These are phyloP conservation scores for Peromyscus eremicus DNA, from an alignment of 2,797 vertebrate genomes.

Conservation along the genomic window DNA sequence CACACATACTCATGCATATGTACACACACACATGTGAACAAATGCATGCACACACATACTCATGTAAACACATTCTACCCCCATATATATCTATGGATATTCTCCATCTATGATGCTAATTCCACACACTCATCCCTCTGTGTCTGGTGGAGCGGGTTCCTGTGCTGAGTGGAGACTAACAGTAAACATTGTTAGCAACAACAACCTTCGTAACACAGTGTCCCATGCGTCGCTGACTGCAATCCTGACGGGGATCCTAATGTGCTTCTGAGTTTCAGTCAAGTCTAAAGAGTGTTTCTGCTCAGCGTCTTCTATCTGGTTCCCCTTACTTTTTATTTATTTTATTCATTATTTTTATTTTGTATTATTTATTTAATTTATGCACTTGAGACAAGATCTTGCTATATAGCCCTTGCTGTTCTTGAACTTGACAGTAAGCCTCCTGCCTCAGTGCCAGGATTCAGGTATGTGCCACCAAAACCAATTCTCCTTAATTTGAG, in stretches of 20 bases:
- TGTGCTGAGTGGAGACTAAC: constrained; percentile 78
- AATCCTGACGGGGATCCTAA: constrained; percentile 78
- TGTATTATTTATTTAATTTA: neutral
- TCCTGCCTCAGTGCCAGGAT: neutral
- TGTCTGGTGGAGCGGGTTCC: constrained; percentile 76
- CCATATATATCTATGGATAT: neutral
- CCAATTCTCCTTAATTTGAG: neutral
- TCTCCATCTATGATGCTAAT: constrained; percentile 45
- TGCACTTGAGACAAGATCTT: neutral
- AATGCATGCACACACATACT: neutral
- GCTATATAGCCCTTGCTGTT: neutral
- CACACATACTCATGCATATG: neutral
- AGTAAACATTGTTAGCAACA: constrained; percentile 79
- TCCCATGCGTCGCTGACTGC: constrained; percentile 72
- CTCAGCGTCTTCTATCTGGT: constrained; percentile 79
- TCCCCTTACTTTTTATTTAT: constrained; percentile 74
- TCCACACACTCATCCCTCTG: constrained; percentile 61
- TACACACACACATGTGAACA: neutral
- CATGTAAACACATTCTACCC: no score
- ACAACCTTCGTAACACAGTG: constrained; percentile 80
- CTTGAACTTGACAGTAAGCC: neutral
- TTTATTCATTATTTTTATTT: neutral
- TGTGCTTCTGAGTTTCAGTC: constrained; percentile 72
- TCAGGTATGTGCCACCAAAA: neutral
- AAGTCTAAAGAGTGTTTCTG: constrained; percentile 77